Conservation (phyloP, 2,113 vertebrate species). For the Mellivora capensis region DNA sequence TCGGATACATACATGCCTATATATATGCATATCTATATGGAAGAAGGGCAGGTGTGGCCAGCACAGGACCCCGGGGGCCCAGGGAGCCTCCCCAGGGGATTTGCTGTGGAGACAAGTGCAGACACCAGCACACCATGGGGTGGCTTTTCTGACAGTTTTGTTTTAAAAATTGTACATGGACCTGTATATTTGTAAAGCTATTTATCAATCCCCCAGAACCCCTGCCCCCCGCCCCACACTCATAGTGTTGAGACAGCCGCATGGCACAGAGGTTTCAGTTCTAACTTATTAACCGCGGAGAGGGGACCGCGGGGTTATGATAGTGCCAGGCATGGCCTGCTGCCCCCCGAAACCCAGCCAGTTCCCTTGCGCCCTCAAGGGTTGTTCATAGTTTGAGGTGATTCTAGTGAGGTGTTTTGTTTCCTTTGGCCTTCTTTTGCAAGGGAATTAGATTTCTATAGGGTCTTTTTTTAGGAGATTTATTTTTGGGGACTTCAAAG, state of each 20-base stretch:
- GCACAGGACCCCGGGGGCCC: not conserved
- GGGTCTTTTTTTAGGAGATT: conserved; percentile 79
- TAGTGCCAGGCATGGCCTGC: not conserved
- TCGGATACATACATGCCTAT: conserved; percentile 55
- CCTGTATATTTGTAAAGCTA: conserved; percentile 99
- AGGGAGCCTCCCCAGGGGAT: not conserved
- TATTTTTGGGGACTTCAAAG: conserved; percentile 57
- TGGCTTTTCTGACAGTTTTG: conserved; percentile 83
- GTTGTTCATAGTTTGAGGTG: conserved; percentile 80
- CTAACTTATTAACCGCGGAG: conserved; percentile 95
- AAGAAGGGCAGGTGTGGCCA: not conserved
- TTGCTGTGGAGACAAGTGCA: rapidly evolving
- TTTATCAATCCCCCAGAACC: conserved; percentile 86
- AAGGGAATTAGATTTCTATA: conserved; percentile 82
- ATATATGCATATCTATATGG: not conserved
- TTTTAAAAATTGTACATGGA: conserved; percentile 91
- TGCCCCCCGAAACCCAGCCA: not conserved
- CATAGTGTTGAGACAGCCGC: conserved; percentile 85
- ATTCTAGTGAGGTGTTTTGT: conserved; percentile 54
- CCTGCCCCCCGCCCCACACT: not conserved
- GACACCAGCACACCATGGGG: not conserved
- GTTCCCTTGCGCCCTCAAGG: not conserved
- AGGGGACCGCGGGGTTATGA: conserved; percentile 74
- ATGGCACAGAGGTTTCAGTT: conserved; percentile 82
- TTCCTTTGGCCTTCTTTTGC: conserved; percentile 47